Base-by-base conservation (phyloP, 2,113 vertebrate species). In the Falcunculus frontatus region DNA sequence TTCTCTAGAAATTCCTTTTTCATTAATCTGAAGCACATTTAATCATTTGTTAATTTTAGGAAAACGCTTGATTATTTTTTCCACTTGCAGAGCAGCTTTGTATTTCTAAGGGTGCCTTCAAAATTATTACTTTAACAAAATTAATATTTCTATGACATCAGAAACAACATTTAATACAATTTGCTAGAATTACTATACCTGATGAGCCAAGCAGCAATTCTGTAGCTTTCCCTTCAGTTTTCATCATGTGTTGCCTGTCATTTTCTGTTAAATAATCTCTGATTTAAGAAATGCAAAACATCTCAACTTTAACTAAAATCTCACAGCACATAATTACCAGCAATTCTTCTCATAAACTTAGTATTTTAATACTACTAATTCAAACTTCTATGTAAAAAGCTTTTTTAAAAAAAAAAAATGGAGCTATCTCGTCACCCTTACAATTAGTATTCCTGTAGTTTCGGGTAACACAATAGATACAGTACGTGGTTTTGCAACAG, bases 401-500 rank as follows among this genome's bases (percentile, higher is more conserved):
- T 19, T 39, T 85, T 70, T 83, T 60, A 16, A 12, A 0, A 12
- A 10, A 41, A 39, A 87, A 62, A 67, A 22, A 76, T 22, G 35
- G 32, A 87, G 92, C 90, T 91, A 69, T 60, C 79, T 59, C 69
- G 77, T 96, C 75, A 84, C 65, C 47, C 79, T 91, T 62, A 70
- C 94, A 93, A 96, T 93, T 88, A 85, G 92, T 88, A 91, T 97
- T 93, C 50, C 94, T 52, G 74, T 70, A 97, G 93, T 96, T 91
- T 97, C 84, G 70, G 95, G 92, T 97, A 96, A 97, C 96, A 90
- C 96, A 94, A 97, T 93, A 89, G 96, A 97, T 96, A 96, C 93
- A 96, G 97, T 93, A 84, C 67, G 67, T 95, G 82, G 96, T 98
- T 98, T 98, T 98, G 98, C 98, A 98, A 96, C 96, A 98, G 98